A percentile compares a stretch with the other conserved stretches of the same genome.
phyloP scores from a whole-genome alignment of 2,113 vertebrate genomes.

The Mesitornis unicolor region DNA sequence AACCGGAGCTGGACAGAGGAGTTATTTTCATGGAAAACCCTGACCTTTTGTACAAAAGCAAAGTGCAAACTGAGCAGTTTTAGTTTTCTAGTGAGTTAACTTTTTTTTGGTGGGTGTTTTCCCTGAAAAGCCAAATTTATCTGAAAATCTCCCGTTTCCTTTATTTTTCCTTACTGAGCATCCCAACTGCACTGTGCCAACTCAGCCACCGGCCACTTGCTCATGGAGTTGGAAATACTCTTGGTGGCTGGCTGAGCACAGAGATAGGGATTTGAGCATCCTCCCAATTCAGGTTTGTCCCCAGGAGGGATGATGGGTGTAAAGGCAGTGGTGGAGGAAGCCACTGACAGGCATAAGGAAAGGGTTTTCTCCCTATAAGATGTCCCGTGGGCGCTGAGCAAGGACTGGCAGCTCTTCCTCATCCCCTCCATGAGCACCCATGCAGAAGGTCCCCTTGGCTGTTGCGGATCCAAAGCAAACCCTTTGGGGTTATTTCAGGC shows the following conservation, averaged over 20 bases:
- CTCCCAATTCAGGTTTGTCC: background rate
- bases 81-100: background rate
- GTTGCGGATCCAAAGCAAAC: background rate
- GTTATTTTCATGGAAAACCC: background rate
- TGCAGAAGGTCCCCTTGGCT: background rate
- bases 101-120: background rate
- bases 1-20: background rate
- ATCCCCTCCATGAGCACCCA: background rate
- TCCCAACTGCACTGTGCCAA: background rate
- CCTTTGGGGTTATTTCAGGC: slow-evolving; percentile 32
- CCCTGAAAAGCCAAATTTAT: background rate
- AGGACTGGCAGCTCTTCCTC: background rate
- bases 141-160: background rate
- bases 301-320: background rate
- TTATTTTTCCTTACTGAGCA: background rate
- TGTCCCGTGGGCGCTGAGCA: background rate
- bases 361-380: background rate
- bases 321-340: background rate
- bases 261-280: background rate
- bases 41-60: slow-evolving; percentile 43
- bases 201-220: accelerated
- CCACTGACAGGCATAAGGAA: accelerated
- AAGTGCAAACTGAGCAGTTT: slow-evolving; percentile 22
- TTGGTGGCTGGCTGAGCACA: background rate
- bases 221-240: accelerated